phyloP scores from a whole-genome alignment of 2,888 invertebrate genomes.

The Nysson spinosus region DNA sequence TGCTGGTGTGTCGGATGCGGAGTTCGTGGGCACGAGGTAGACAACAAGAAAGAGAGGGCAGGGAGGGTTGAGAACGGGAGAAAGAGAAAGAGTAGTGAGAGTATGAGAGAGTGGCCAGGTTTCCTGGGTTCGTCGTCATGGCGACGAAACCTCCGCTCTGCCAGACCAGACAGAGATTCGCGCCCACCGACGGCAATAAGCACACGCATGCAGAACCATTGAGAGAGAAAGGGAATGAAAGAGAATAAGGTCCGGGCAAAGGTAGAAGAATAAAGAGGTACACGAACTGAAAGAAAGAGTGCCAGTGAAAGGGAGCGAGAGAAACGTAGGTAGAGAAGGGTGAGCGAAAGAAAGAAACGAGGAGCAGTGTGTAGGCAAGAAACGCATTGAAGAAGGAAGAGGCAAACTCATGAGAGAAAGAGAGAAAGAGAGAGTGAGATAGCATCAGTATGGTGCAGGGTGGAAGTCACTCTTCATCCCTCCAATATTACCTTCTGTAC shows the following conservation, averaged over 20 bases:
- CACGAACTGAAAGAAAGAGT: not conserved
- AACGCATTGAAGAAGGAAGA: conserved; percentile 20
- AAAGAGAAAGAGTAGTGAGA: conserved; percentile 33
- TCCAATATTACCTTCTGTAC: conserved; percentile 44
- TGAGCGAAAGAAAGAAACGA: not conserved
- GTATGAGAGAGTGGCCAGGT: conserved; percentile 69
- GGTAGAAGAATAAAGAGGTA: not conserved
- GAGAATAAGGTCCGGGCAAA: too few relatives aligned
- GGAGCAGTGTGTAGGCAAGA: conserved; percentile 3
- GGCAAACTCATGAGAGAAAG: conserved; percentile 16
- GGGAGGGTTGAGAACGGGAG: conserved; percentile 6
- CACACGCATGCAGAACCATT: conserved; percentile 57
- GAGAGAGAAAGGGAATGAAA: not conserved
- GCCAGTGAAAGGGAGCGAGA: conserved; percentile 16
- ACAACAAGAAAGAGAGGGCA: conserved; percentile 30
- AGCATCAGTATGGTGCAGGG: too few relatives aligned
- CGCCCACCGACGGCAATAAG: conserved; percentile 65
- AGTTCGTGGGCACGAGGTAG: conserved; percentile 37
- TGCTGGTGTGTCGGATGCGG: conserved; percentile 28
- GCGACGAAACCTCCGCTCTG: conserved; percentile 69
- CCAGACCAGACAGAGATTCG: conserved; percentile 73
- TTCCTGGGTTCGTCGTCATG: conserved; percentile 77
- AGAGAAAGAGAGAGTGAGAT: conserved; percentile 1
- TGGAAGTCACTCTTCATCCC: conserved; percentile 45
- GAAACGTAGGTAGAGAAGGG: conserved; percentile 1